Conservation (phyloP, 2,113 vertebrate species). For the Mandrillus leucophaeus region DNA sequence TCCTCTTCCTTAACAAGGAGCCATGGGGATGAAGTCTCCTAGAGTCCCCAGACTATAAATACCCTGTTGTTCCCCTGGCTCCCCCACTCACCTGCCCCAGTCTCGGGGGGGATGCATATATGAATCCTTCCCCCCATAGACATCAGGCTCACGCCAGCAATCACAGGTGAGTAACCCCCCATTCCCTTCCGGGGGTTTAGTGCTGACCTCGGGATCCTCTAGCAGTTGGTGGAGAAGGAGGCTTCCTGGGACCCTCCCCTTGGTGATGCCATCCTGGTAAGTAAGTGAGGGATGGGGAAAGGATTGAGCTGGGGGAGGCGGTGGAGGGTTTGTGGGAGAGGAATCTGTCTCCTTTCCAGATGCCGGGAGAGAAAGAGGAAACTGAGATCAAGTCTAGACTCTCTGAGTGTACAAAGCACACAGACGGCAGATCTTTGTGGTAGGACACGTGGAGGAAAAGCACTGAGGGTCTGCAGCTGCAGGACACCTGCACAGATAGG, state of each 20-base stretch:
- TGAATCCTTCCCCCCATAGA: background rate
- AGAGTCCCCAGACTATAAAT: background rate
- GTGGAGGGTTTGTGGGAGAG: background rate
- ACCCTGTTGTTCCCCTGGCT: background rate
- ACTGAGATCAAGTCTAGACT: background rate
- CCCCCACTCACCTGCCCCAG: background rate
- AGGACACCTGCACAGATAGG: background rate
- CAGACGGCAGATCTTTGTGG: background rate
- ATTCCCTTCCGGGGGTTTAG: background rate
- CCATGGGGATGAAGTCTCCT: background rate
- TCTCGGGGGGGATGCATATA: background rate
- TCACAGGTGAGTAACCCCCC: background rate
- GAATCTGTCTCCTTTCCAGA: background rate
- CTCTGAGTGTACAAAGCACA: background rate
- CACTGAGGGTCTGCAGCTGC: background rate
- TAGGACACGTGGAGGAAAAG: background rate
- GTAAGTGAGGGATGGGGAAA: background rate
- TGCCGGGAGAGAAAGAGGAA: background rate
- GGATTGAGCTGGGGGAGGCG: background rate
- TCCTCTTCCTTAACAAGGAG: slow-evolving; percentile 35
- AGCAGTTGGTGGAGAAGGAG: background rate
- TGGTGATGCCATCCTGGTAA: background rate
- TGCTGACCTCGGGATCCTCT: background rate
- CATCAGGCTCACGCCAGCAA: rapidly evolving
- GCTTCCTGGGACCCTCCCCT: background rate